A percentile compares a stretch with the other conserved stretches of the same genome.
These are phyloP conservation scores for Paraplagusia blochii DNA, from an alignment of 2,113 vertebrate genomes.

Conservation along the genomic window DNA sequence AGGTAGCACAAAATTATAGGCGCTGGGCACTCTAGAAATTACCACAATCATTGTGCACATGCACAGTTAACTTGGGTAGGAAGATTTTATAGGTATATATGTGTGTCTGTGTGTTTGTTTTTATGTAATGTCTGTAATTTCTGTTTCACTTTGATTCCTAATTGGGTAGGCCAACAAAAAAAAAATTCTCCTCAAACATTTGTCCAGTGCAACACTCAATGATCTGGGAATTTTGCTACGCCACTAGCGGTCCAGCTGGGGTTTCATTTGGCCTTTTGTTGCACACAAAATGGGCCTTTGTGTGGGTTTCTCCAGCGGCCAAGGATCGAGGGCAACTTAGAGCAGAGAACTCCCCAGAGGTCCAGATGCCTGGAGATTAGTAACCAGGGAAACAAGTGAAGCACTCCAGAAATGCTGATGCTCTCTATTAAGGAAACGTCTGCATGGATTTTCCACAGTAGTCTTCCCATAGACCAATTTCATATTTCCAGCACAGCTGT, in stretches of 20 bases:
- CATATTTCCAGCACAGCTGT: constrained; percentile 29
- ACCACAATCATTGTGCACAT: too few relatives aligned
- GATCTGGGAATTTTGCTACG: constrained; percentile 70
- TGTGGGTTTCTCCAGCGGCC: constrained; percentile 67
- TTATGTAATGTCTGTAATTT: too few relatives aligned
- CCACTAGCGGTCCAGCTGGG: constrained; percentile 71
- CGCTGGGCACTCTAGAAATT: too few relatives aligned
- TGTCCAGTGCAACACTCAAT: constrained; percentile 37
- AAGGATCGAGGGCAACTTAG: constrained; percentile 71
- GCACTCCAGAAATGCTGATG: constrained; percentile 62
- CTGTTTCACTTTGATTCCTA: too few relatives aligned
- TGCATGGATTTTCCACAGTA: constrained; percentile 19
- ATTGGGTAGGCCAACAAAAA: not conserved
- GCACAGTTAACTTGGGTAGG: too few relatives aligned
- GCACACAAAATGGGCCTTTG: constrained; percentile 78
- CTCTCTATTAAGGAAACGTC: constrained; percentile 42
- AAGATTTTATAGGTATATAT: too few relatives aligned
- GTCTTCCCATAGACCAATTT: constrained; percentile 27
- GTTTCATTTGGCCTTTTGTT: constrained; percentile 80
- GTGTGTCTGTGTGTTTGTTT: too few relatives aligned
- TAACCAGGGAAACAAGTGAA: constrained; percentile 76
- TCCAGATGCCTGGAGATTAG: constrained; percentile 80
- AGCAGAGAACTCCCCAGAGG: constrained; percentile 73
- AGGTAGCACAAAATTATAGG: too few relatives aligned
- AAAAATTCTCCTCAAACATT: constrained; percentile 26